These are phyloP conservation scores for Drosophila watanabei DNA, from an alignment of 1,140 invertebrate species.

Conservation along the genomic window DNA sequence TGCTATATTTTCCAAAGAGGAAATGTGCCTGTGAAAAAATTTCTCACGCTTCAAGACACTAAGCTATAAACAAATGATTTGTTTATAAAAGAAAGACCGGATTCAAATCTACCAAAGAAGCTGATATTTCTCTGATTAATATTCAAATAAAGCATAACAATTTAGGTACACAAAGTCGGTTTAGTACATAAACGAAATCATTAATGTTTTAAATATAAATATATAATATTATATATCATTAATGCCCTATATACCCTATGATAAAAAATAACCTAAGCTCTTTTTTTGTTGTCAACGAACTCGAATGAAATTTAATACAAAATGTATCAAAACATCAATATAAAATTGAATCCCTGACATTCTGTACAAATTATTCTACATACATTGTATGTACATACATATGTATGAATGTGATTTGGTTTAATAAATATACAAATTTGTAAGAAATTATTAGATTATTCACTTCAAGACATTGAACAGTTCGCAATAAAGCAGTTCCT, in stretches of 20 bases:
- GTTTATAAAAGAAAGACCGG: no score
- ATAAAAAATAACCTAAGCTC: neutral
- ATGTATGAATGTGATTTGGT: neutral
- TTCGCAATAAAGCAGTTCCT: no score
- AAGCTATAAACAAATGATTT: neutral
- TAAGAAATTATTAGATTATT: neutral
- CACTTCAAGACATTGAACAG: no score
- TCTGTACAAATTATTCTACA: neutral
- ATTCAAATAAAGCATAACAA: neutral
- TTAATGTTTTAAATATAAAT: neutral
- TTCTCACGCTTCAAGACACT: neutral
- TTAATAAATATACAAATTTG: neutral
- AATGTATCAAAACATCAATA: neutral
- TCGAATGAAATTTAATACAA: neutral
- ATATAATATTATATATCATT: no score
- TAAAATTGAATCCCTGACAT: neutral
- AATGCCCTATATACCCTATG: neutral
- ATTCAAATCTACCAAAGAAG: neutral
- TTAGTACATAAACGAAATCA: neutral
- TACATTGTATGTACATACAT: neutral
- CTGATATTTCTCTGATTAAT: neutral
- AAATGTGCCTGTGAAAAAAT: neutral
- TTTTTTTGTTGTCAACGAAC: neutral
- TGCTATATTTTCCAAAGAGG: neutral
- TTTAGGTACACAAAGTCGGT: neutral